A percentile compares a stretch with the other conserved stretches of the same genome.
These are phyloP conservation scores for Caenorhabditis panamensis DNA, from an alignment of 2,888 invertebrate genomes.

Conservation along the genomic window DNA sequence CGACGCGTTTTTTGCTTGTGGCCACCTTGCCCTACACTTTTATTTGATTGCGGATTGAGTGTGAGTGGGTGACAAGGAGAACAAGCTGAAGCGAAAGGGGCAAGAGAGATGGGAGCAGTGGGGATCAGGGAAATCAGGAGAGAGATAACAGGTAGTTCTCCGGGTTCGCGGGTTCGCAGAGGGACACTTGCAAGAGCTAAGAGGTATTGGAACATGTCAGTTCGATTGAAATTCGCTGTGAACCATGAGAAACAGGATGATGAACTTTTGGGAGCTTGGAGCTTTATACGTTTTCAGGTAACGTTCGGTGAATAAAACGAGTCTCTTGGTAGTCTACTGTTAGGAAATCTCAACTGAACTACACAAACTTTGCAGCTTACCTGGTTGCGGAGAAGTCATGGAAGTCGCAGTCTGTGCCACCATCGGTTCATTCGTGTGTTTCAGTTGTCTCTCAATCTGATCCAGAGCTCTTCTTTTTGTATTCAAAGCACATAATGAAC, in stretches of 20 bases:
- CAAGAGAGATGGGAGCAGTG: background rate
- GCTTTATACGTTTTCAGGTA: too few species aligned
- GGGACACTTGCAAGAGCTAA: background rate
- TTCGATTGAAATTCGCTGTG: too few species aligned
- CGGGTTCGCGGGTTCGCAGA: too few species aligned
- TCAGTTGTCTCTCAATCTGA: conserved; percentile 77
- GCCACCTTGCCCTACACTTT: conserved; percentile 46
- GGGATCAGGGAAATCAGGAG: background rate
- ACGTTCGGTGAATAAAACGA: background rate
- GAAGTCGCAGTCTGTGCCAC: conserved; percentile 20
- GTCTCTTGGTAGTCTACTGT: too few species aligned
- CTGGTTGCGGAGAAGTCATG: conserved; percentile 22
- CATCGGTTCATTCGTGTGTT: conserved; percentile 54
- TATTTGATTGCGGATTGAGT: conserved; percentile 58
- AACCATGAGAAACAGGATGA: too few species aligned
- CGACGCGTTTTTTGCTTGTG: conserved; percentile 50
- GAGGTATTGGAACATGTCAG: background rate
- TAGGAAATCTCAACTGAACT: too few species aligned
- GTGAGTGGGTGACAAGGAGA: conserved; percentile 32
- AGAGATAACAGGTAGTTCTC: background rate
- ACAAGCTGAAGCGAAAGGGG: conserved; percentile 1
- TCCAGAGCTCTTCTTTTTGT: conserved; percentile 78
- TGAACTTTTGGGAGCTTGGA: too few species aligned
- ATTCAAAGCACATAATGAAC: conserved; percentile 77
- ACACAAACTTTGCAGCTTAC: conserved; percentile 3